phyloP scores from a whole-genome alignment of 53 echinoderm and acorn worm genomes.

The Hippasteria phrygiana region DNA sequence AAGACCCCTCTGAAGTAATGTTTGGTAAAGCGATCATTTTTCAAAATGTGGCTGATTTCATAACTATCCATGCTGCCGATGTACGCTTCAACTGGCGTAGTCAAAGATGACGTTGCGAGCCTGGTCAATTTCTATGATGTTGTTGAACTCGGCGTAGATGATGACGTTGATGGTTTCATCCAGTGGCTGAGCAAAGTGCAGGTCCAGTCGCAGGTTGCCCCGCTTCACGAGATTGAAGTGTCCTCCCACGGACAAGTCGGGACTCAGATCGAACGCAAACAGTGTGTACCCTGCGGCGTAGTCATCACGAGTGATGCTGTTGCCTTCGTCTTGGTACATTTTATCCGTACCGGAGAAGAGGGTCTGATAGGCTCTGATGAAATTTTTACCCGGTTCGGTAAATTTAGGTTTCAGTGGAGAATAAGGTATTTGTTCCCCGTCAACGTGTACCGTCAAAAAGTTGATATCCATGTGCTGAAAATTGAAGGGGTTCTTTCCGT shows the following conservation, averaged over 20 bases:
- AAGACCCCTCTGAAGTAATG: slow-evolving; percentile 42
- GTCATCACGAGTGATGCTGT: slow-evolving; percentile 32
- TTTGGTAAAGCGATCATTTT: slow-evolving; percentile 1
- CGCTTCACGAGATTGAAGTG: slow-evolving; percentile 2
- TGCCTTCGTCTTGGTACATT: slow-evolving; percentile 30
- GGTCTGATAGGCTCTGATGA: slow-evolving; percentile 46
- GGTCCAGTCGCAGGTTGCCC: slow-evolving; percentile 62
- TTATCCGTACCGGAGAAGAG: slow-evolving; percentile 26
- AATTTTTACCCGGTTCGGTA: not conserved
- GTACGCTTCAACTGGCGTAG: slow-evolving; percentile 7
- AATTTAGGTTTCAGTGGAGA: slow-evolving; percentile 32
- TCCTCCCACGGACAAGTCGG: slow-evolving; percentile 57
- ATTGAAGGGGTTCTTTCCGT: slow-evolving; percentile 73
- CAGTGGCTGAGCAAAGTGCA: slow-evolving; percentile 56
- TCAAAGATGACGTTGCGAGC: slow-evolving; percentile 67
- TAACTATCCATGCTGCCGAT: slow-evolving; percentile 18
- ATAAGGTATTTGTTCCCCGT: slow-evolving; percentile 37
- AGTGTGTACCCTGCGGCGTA: slow-evolving; percentile 36
- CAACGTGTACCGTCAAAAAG: slow-evolving; percentile 34
- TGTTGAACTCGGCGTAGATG: slow-evolving; percentile 67
- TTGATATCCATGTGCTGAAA: slow-evolving; percentile 73
- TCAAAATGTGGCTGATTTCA: slow-evolving; percentile 27
- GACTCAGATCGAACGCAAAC: slow-evolving; percentile 54
- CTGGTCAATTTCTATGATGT: slow-evolving; percentile 64
- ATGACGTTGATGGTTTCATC: slow-evolving; percentile 54